Percentiles rank a stretch among this genome's conserved stretches.
Evolutionary conservation across 2,797 vertebrate species (phyloP).

Genomic region (Buphagus erythrorhynchus): DNA sequence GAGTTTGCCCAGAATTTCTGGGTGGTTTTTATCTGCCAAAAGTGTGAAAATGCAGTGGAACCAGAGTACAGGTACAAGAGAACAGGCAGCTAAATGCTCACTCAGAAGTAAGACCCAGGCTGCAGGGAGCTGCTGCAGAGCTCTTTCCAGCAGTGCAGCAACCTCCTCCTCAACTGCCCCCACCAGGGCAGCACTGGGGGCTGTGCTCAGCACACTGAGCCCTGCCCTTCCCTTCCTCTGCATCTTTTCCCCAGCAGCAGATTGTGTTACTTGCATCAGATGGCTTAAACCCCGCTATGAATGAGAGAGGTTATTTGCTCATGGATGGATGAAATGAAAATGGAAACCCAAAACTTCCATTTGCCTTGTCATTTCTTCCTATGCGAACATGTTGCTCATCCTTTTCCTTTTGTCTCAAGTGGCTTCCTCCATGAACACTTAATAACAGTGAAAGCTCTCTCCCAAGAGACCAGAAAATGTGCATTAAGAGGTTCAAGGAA

Average conservation of each 20-base stretch:
- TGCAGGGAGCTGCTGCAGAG: background rate
- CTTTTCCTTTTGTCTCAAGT: background rate
- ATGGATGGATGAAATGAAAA: background rate
- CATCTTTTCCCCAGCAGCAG: background rate
- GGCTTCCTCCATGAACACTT: background rate
- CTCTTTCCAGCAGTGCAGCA: background rate
- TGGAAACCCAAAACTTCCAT: background rate
- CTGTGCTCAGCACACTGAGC: fast-evolving
- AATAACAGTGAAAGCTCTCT: background rate
- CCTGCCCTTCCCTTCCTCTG: background rate
- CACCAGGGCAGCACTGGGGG: background rate
- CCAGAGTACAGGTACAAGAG: background rate
- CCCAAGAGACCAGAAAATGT: background rate
- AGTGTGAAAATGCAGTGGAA: background rate
- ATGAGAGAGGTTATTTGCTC: background rate
- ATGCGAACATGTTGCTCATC: background rate
- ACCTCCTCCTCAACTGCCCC: background rate
- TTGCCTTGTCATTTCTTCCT: background rate
- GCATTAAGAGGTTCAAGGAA: background rate
- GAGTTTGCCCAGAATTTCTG: background rate
- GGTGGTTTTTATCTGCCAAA: background rate
- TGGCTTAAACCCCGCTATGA: background rate
- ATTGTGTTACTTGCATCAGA: too few relatives aligned
- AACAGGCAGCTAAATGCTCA: background rate
- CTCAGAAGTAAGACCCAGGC: background rate